These are phyloP conservation scores for Corythornis cristatus DNA, from an alignment of 2,113 vertebrate genomes.

Conservation along the genomic window DNA sequence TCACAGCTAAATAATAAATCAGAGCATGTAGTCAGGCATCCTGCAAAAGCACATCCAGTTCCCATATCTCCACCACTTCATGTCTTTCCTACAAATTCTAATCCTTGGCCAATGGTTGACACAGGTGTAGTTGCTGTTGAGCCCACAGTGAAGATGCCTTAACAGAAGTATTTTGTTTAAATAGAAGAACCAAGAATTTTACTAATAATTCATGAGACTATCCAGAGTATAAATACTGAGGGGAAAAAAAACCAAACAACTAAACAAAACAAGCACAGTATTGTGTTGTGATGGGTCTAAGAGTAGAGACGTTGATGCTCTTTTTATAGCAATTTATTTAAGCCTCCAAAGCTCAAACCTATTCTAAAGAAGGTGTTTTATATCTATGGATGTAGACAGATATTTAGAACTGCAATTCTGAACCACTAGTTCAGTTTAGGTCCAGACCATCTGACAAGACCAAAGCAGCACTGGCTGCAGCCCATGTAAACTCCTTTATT, in stretches of 20 bases:
- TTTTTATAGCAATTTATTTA: background rate
- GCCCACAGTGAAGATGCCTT: background rate
- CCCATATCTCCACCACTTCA: slow-evolving; percentile 11
- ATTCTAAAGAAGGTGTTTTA: background rate
- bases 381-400: background rate
- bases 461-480: background rate
- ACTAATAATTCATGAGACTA: background rate
- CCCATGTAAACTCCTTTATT: background rate
- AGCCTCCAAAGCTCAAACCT: background rate
- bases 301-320: background rate
- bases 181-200: background rate
- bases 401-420: background rate
- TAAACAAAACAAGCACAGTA: background rate
- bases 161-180: background rate
- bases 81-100: background rate
- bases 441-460: background rate
- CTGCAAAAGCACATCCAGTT: slow-evolving; percentile 28
- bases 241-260: background rate
- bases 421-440: background rate
- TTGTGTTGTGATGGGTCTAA: background rate
- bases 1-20: slow-evolving; percentile 80
- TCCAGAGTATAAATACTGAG: background rate
- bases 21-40: slow-evolving; percentile 56
- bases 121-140: background rate
- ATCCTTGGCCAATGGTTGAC: background rate